A percentile compares a stretch with the other conserved stretches of the same genome.
Conservation (phyloP, 2,797 vertebrate species). For the Cuniculus paca region DNA sequence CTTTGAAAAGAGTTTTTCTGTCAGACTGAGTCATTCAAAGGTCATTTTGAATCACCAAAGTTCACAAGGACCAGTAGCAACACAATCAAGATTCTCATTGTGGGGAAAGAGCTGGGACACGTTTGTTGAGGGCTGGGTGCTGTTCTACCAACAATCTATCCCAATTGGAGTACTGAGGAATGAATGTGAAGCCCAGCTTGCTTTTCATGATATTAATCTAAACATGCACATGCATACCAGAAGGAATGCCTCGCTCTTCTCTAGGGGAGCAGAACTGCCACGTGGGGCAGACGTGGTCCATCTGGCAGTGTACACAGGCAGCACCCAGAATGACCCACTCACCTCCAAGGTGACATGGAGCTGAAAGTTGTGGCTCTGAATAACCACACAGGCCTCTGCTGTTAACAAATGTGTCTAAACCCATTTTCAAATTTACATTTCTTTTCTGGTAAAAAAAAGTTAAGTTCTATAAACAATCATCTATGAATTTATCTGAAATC, state of each 20-base stretch:
- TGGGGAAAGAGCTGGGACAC: not conserved
- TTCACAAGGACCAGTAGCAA: not conserved
- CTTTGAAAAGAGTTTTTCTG: not conserved
- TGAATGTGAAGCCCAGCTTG: not conserved
- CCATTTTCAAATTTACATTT: not conserved
- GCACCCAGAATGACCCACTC: not conserved
- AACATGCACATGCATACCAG: not conserved
- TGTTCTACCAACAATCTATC: not conserved
- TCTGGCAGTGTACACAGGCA: not conserved
- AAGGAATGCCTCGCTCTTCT: not conserved
- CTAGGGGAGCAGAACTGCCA: fast-evolving
- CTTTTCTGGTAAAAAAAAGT: not conserved
- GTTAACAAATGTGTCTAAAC: not conserved
- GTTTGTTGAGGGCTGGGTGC: not conserved
- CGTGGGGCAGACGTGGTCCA: not conserved
- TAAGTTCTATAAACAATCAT: not conserved
- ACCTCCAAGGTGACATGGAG: not conserved
- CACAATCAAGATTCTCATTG: not conserved
- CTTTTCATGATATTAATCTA: not conserved
- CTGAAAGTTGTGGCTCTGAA: not conserved
- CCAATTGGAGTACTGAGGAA: not conserved
- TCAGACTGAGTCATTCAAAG: not conserved
- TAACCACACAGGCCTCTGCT: not conserved
- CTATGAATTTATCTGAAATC: slow-evolving; percentile 46
- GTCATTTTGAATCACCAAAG: not conserved